A percentile compares a stretch with the other conserved stretches of the same genome.
phyloP scores from a whole-genome alignment of 2,888 invertebrate species.

The Andrena haemorrhoa region DNA sequence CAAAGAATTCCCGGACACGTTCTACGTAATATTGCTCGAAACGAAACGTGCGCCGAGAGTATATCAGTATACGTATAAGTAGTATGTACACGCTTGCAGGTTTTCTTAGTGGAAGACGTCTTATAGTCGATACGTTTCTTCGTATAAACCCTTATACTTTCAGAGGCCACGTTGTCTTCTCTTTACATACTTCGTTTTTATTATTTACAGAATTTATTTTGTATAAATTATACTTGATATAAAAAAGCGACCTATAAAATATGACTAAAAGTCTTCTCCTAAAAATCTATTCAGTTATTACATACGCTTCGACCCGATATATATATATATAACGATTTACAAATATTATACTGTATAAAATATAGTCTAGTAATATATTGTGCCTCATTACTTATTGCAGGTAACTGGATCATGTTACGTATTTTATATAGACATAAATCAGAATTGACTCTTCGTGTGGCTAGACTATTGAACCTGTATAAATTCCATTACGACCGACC shows the following conservation, averaged over 20 bases:
- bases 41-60: constrained; percentile 48
- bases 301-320: constrained; percentile 59
- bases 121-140: constrained; percentile 33
- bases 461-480: constrained; percentile 59
- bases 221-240: constrained; percentile 66
- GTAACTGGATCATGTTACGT: constrained; percentile 65
- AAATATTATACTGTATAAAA: constrained; percentile 81
- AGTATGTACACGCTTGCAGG: constrained; percentile 64
- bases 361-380: constrained; percentile 77
- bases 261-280: constrained; percentile 72
- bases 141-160: constrained; percentile 58
- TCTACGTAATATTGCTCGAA: constrained; percentile 52
- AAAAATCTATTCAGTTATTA: constrained; percentile 71
- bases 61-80: constrained; percentile 39
- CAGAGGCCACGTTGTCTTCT: constrained; percentile 69
- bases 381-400: constrained; percentile 78
- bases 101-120: constrained; percentile 78
- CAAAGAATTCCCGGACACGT: constrained; percentile 52
- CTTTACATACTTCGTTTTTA: constrained; percentile 39
- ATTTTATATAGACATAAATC: constrained; percentile 63
- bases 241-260: constrained; percentile 73
- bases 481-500: constrained; percentile 30
- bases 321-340: constrained; percentile 67
- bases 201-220: constrained; percentile 51
- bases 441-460: constrained; percentile 63